Evolutionary conservation across 2,888 invertebrate genomes (phyloP).

Genomic region (Cephus pulcher): DNA sequence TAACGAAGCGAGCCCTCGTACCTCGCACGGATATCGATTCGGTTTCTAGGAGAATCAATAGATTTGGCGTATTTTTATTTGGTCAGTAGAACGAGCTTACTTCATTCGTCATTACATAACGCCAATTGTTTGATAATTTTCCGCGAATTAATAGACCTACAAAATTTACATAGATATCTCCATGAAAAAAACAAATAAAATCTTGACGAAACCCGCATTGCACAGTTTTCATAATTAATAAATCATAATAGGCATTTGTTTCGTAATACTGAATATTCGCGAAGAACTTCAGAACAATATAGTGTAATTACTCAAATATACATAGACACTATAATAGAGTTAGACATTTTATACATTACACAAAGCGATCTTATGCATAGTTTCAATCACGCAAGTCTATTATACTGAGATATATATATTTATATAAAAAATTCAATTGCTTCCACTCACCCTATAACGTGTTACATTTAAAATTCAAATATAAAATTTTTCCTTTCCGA

Average conservation of each 20-base stretch:
- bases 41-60: conserved; percentile 58
- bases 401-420: background rate
- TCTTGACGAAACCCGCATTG: background rate
- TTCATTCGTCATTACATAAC: background rate
- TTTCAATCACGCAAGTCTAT: background rate
- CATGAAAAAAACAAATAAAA: too few relatives aligned
- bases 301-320: background rate
- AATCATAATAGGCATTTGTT: background rate
- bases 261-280: background rate
- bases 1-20: conserved; percentile 54
- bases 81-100: conserved; percentile 8
- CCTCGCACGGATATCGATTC: conserved; percentile 60
- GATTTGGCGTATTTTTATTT: conserved; percentile 46
- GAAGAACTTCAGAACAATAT: background rate
- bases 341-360: background rate
- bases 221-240: background rate
- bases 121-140: background rate
- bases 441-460: too few relatives aligned
- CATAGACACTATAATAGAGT: background rate
- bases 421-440: too few relatives aligned
- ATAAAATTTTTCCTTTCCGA: background rate
- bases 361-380: background rate
- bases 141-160: background rate
- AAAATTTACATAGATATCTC: too few relatives aligned
- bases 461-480: background rate